phyloP scores from a whole-genome alignment of 2,888 invertebrate genomes.

The Neoscelio sp. region DNA sequence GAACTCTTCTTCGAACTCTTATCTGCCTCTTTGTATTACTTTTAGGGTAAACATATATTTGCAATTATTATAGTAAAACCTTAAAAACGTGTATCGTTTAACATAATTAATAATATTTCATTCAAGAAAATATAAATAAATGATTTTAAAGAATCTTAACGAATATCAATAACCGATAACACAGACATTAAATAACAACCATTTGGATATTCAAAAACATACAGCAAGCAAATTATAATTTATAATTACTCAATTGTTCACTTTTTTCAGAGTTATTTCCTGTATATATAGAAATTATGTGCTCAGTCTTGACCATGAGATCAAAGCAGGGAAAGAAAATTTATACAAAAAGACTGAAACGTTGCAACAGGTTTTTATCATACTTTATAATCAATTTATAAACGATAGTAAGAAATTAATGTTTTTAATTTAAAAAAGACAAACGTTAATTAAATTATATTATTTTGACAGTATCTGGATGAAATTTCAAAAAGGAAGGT shows the following conservation, averaged over 20 bases:
- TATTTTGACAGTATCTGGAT: constrained; percentile 76
- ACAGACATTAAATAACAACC: too few species aligned
- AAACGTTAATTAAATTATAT: background rate
- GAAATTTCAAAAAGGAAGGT: constrained; percentile 78
- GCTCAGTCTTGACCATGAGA: constrained; percentile 76
- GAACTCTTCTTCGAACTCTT: constrained; percentile 76
- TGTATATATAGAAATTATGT: constrained; percentile 80
- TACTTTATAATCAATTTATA: too few species aligned
- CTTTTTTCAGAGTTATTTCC: constrained; percentile 69
- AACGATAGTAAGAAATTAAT: too few species aligned
- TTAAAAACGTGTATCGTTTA: too few species aligned
- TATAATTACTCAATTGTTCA: too few species aligned
- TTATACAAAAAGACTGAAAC: constrained; percentile 81
- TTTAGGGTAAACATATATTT: constrained; percentile 78
- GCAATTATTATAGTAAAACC: background rate
- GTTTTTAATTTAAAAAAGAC: background rate
- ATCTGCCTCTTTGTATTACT: constrained; percentile 76
- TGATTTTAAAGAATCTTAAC: too few species aligned
- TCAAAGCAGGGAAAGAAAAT: constrained; percentile 79
- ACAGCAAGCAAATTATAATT: too few species aligned
- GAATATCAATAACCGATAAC: too few species aligned
- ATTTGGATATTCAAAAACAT: too few species aligned
- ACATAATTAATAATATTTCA: too few species aligned
- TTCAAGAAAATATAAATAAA: too few species aligned
- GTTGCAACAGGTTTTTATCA: constrained; percentile 72